Evolutionary conservation across 2,797 vertebrate species (phyloP).

Genomic region (Cygnus olor): DNA sequence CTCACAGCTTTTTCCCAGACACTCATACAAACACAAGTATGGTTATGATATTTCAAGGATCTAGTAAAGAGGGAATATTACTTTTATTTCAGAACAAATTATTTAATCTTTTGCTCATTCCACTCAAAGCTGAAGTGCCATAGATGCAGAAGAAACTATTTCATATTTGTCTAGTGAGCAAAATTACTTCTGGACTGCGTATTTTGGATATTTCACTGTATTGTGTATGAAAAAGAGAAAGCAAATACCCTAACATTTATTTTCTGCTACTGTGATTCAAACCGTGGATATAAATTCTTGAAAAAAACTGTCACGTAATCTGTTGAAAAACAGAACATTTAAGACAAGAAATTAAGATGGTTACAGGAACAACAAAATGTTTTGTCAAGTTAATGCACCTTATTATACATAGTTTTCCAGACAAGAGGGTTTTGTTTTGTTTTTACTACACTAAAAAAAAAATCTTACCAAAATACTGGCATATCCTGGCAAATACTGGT

Average conservation of each 20-base stretch:
- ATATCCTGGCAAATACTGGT: background rate
- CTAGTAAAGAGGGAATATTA: constrained; percentile 24
- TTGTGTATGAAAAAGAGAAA: background rate
- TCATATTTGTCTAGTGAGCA: background rate
- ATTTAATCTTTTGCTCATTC: constrained; percentile 54
- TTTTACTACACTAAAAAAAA: background rate
- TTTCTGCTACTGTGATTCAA: background rate
- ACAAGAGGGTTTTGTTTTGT: background rate
- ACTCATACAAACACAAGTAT: constrained; percentile 44
- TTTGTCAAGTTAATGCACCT: background rate
- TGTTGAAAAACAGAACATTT: background rate
- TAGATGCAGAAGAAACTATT: constrained; percentile 39
- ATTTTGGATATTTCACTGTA: background rate
- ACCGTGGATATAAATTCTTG: background rate
- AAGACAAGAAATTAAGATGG: background rate
- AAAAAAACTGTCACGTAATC: background rate
- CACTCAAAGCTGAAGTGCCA: constrained; percentile 39
- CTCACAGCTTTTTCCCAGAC: constrained; percentile 60
- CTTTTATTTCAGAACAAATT: constrained; percentile 38
- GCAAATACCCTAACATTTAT: background rate
- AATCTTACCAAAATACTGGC: background rate
- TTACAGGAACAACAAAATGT: background rate
- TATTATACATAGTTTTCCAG: background rate
- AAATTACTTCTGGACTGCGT: background rate
- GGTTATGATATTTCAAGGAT: constrained; percentile 43